phyloP scores from a whole-genome alignment of 2,888 invertebrate genomes.

The Rhodophaea formosa region DNA sequence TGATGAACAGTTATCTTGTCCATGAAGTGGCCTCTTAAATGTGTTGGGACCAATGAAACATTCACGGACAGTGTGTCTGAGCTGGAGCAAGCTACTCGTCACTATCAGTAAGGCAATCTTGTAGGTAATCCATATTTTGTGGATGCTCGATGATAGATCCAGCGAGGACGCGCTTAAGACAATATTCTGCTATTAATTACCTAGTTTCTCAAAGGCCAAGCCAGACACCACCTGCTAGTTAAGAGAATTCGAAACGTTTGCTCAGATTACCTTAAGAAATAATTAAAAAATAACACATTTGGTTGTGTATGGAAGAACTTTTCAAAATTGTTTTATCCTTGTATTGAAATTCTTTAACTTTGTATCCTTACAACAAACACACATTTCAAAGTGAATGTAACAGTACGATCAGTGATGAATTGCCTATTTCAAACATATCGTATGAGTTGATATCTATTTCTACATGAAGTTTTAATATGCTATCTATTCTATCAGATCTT shows the following conservation, averaged over 20 bases:
- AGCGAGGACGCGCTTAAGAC: slow-evolving; percentile 46
- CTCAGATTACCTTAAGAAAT: slow-evolving; percentile 23
- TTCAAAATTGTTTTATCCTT: background rate
- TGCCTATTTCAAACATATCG: slow-evolving; percentile 38
- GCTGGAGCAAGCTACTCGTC: slow-evolving; percentile 4
- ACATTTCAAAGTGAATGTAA: background rate
- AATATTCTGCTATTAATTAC: slow-evolving; percentile 43
- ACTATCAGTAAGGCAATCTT: background rate
- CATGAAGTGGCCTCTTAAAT: slow-evolving; percentile 50
- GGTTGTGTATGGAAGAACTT: background rate
- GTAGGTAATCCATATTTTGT: slow-evolving; percentile 17
- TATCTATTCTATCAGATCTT: slow-evolving; percentile 21
- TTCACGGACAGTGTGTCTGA: slow-evolving; percentile 21
- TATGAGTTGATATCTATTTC: slow-evolving; percentile 26
- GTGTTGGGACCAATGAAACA: slow-evolving; percentile 67
- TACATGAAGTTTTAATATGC: slow-evolving; percentile 32
- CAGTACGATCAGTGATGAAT: slow-evolving; percentile 2
- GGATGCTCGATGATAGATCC: slow-evolving; percentile 31
- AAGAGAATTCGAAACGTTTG: slow-evolving; percentile 22
- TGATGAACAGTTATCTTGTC: slow-evolving; percentile 12
- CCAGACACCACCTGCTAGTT: slow-evolving; percentile 20
- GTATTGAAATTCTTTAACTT: background rate
- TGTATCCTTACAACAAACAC: background rate
- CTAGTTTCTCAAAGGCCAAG: slow-evolving; percentile 36
- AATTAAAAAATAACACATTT: background rate